Percentiles rank a stretch among this genome's conserved stretches.
These are phyloP conservation scores for Typhlomys cinereus DNA, from an alignment of 2,113 vertebrate species.

Conservation along the genomic window DNA sequence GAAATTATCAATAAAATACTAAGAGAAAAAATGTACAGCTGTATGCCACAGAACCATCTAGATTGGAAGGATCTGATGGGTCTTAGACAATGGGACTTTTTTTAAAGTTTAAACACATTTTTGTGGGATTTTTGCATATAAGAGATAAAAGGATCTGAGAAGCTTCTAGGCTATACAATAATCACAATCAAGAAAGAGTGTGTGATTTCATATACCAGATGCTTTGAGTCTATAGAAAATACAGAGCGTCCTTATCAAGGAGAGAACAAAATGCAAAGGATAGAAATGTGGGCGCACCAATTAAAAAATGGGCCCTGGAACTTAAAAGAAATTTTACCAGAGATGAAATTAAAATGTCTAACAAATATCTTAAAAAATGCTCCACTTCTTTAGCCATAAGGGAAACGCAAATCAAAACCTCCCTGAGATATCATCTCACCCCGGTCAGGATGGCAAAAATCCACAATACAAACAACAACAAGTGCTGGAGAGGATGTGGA, in stretches of 20 bases:
- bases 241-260: neutral
- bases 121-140: neutral
- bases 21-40: neutral
- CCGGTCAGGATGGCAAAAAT: too few species aligned
- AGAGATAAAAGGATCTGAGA: neutral
- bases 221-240: neutral
- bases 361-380: too few species aligned
- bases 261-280: too few species aligned
- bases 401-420: too few species aligned
- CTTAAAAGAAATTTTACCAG: too few species aligned
- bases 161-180: neutral
- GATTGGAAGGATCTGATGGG: neutral
- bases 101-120: neutral
- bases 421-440: too few species aligned
- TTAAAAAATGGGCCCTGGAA: too few species aligned
- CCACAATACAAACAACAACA: too few species aligned
- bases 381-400: too few species aligned
- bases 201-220: neutral
- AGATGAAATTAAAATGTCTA: too few species aligned
- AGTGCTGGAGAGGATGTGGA: too few species aligned
- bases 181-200: neutral
- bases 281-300: too few species aligned
- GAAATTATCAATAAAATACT: constrained; percentile 8
- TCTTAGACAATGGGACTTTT: neutral
- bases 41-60: neutral